Evolutionary conservation across 2,113 vertebrate genomes (phyloP).

Genomic region (Atherinomorus stipes): DNA sequence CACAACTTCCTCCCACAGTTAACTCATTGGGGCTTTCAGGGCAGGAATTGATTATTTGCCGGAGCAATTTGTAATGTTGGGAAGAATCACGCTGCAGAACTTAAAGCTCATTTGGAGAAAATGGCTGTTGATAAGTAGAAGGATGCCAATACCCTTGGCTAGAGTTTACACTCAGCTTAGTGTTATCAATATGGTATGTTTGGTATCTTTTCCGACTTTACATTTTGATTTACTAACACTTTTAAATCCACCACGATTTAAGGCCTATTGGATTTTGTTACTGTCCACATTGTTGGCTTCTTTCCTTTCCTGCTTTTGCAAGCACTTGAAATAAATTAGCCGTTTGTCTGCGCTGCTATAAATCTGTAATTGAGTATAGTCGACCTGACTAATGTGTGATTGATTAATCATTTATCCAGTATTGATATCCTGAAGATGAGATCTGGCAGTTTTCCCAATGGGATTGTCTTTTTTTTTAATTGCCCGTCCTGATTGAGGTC

Average conservation of each 20-base stretch:
- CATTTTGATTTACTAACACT: background rate
- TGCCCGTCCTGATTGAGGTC: constrained; percentile 57
- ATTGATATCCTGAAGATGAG: constrained; percentile 60
- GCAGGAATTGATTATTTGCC: constrained; percentile 34
- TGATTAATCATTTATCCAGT: constrained; percentile 69
- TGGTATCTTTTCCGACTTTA: background rate
- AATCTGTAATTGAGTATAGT: constrained; percentile 40
- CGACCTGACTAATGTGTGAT: constrained; percentile 52
- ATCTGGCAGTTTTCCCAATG: constrained; percentile 29
- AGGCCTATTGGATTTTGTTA: constrained; percentile 31
- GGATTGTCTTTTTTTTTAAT: constrained; percentile 42
- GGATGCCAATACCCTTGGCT: constrained; percentile 42
- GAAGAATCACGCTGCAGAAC: constrained; percentile 19
- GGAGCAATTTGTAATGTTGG: constrained; percentile 33
- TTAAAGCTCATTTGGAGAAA: constrained; percentile 48
- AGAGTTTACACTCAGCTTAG: constrained; percentile 2
- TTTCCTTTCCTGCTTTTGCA: background rate
- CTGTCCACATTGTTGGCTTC: background rate
- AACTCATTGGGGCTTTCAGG: constrained; percentile 26
- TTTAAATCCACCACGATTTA: constrained; percentile 17
- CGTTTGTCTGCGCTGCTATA: constrained; percentile 38
- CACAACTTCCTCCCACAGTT: constrained; percentile 23
- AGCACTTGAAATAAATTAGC: constrained; percentile 29
- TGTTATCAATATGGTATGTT: constrained; percentile 32
- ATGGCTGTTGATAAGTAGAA: constrained; percentile 43